These are phyloP conservation scores for Anguilla anguilla DNA, from an alignment of 2,797 vertebrate species.

Conservation along the genomic window DNA sequence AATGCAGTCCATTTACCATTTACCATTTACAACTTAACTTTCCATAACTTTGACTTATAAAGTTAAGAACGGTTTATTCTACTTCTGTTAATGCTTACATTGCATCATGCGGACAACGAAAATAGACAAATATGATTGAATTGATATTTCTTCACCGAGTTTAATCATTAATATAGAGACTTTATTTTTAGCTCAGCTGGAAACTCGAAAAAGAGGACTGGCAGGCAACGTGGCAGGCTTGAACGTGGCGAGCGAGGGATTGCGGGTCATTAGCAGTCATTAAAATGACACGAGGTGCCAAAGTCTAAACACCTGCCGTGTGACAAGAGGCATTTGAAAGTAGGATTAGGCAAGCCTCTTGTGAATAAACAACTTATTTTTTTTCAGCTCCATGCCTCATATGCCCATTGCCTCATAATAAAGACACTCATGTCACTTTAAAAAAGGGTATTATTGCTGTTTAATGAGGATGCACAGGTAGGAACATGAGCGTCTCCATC, in stretches of 20 bases:
- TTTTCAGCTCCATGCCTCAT: not conserved
- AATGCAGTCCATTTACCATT: too few species aligned
- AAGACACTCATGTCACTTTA: not conserved
- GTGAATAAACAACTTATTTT: not conserved
- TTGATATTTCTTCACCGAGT: not conserved
- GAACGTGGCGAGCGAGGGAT: not conserved
- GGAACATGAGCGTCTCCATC: not conserved
- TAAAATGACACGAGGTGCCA: not conserved
- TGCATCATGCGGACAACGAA: too few species aligned
- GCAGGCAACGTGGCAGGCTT: not conserved
- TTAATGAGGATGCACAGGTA: not conserved
- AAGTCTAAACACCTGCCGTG: not conserved
- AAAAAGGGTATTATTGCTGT: not conserved
- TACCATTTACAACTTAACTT: too few species aligned
- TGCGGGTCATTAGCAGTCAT: not conserved
- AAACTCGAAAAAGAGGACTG: not conserved
- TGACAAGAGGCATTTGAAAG: not conserved
- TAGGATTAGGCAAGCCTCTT: not conserved
- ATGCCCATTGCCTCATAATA: not conserved
- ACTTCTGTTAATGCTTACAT: too few species aligned
- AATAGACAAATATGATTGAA: not conserved
- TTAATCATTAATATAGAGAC: not conserved
- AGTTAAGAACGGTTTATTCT: too few species aligned
- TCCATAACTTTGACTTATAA: too few species aligned
- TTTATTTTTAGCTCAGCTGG: not conserved